Evolutionary conservation across 1,140 invertebrate species (phyloP).

Genomic region (Pogonomyrmex californicus): DNA sequence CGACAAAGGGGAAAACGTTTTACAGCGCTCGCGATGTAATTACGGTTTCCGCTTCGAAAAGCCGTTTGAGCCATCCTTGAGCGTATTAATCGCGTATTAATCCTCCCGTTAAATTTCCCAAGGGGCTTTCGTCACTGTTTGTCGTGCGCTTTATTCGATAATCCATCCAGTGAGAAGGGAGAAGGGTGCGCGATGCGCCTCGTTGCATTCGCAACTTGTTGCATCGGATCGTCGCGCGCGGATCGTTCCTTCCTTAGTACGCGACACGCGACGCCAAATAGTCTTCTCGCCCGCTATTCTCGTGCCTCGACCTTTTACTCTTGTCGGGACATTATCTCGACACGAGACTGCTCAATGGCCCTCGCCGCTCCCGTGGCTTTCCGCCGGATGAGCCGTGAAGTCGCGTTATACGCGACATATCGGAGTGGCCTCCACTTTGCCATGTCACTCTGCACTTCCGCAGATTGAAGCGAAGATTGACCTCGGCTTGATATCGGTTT

Average conservation of each 20-base stretch:
- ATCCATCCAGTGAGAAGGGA: slow-evolving; percentile 11
- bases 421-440: not conserved
- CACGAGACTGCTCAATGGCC: slow-evolving; percentile 1
- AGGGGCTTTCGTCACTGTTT: not conserved
- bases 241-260: not conserved
- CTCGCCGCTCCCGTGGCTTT: not conserved
- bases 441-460: not conserved
- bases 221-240: slow-evolving; percentile 29
- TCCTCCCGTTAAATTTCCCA: not conserved
- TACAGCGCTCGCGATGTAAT: not conserved
- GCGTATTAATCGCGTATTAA: slow-evolving; percentile 11
- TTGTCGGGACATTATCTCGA: not conserved
- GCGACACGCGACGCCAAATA: not conserved
- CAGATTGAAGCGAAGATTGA: slow-evolving; percentile 10
- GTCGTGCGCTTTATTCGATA: slow-evolving; percentile 5
- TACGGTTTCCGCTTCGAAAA: not conserved
- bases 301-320: slow-evolving; percentile 25
- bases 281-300: slow-evolving; percentile 13
- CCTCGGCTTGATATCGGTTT: not conserved
- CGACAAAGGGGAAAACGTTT: not conserved
- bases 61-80: not conserved
- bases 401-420: not conserved
- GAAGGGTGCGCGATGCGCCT: not conserved
- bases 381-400: slow-evolving; percentile 11
- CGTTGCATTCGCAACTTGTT: slow-evolving; percentile 65